Base-by-base conservation (phyloP, 2,113 vertebrate species). In the Perca fluviatilis region DNA sequence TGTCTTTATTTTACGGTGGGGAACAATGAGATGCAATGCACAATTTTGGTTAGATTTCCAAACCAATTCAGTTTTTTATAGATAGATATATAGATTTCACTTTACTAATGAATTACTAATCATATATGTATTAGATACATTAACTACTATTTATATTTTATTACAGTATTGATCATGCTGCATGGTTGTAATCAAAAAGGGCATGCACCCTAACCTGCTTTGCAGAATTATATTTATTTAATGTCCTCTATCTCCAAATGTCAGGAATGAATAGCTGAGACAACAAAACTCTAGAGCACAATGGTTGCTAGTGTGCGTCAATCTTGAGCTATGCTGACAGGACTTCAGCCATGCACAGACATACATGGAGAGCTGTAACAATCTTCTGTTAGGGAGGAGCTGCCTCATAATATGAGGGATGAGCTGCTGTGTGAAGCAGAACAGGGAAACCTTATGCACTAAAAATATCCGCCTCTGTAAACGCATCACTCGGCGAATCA, bases 401-500 rank as follows among this genome's bases (percentile, higher is more conserved):
- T 70, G 65, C 71, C 56, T 63, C 64, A 72, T 77, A 69, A 71
- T 56, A 12, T 76, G 25, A 77, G 40, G 58, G 54, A 69, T 83
- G 69, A 82, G 79, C 56, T 80, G 19, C 33, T 58, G 64, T 71
- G 58, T 40, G 66, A 66, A 51, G 73, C 74, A 66, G 70, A 86
- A 68, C 9, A 43, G n/a, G 67, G 36, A 60, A 82, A 57, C 75
- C 61, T 74, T 77, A 23, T 63, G 79, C 81, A 86, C 84, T 86
- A 90, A 89, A 93, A 89, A 90, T 94, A 93, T 51, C 66, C 61
- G 30, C 69, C 63, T 56, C 33, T 77, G 65, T 82, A 90, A 87
- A 89, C 50, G 63, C 82, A 77, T 78, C 74, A 87, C 83, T 81
- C 47, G 57, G 80, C 50, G 63, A 89, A 83, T 62, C 69, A 69